Conservation (phyloP, 2,113 vertebrate genomes). For the Cyphomyrus discorhynchus region DNA sequence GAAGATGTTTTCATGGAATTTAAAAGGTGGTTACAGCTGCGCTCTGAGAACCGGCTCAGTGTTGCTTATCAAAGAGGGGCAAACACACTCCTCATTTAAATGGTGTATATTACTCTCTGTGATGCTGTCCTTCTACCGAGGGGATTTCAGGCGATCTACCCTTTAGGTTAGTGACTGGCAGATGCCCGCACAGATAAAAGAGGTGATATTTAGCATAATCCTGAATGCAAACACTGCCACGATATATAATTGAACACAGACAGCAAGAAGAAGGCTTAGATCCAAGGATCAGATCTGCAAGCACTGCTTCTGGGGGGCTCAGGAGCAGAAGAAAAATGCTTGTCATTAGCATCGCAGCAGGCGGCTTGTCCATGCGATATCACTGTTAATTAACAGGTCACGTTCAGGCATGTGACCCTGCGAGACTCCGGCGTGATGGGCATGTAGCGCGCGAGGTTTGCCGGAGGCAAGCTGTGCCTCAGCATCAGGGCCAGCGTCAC, state of each 20-base stretch:
- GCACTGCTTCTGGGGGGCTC: background rate
- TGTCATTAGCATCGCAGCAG: conserved; percentile 11
- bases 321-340: background rate
- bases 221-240: conserved; percentile 1
- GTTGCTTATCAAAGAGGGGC: background rate
- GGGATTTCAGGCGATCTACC: background rate
- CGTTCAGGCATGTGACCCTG: background rate
- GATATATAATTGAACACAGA: conserved; percentile 11
- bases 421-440: background rate
- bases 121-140: background rate
- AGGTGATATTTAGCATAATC: conserved; percentile 9
- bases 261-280: background rate
- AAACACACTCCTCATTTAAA: background rate
- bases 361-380: background rate
- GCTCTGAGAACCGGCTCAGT: conserved; percentile 26
- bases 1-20: conserved; percentile 48
- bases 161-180: conserved; percentile 11
- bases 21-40: conserved; percentile 38
- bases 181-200: background rate
- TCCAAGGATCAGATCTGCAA: background rate
- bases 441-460: background rate
- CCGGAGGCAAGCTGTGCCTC: background rate
- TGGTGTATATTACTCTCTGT: background rate
- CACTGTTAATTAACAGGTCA: conserved; percentile 8
- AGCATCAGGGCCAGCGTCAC: background rate